These are phyloP conservation scores for Euleptes europaea DNA, from an alignment of 2,113 vertebrate genomes.

Conservation along the genomic window DNA sequence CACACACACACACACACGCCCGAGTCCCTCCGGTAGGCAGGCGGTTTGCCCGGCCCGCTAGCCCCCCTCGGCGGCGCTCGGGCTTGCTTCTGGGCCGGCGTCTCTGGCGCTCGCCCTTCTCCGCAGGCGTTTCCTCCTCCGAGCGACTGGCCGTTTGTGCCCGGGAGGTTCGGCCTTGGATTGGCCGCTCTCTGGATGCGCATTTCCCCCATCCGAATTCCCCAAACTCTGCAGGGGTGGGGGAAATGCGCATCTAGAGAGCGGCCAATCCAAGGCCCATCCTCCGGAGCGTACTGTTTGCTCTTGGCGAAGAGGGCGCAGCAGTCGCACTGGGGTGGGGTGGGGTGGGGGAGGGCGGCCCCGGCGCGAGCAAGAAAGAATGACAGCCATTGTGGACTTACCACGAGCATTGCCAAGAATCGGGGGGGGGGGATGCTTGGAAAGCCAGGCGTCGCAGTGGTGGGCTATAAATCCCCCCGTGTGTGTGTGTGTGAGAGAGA, in stretches of 20 bases:
- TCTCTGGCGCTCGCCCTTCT: background rate
- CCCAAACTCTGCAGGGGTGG: no score
- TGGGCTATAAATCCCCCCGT: background rate
- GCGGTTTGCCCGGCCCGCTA: no score
- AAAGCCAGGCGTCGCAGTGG: background rate
- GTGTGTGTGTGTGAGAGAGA: no score
- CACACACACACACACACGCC: no score
- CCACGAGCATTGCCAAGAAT: constrained; percentile 20
- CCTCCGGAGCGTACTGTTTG: no score
- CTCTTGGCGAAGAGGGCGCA: background rate
- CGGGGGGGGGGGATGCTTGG: background rate
- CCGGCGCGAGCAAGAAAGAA: constrained; percentile 14
- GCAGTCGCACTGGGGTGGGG: background rate
- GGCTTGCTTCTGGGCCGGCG: background rate
- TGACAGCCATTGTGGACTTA: constrained; percentile 1
- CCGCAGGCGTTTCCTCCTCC: constrained; percentile 32
- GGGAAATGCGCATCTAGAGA: no score
- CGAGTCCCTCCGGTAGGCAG: background rate
- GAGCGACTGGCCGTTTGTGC: no score
- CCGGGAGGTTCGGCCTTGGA: no score
- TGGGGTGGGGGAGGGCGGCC: background rate
- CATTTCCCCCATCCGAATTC: no score
- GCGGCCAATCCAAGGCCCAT: no score
- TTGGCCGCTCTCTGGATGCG: no score
- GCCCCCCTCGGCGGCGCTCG: background rate